A percentile compares a stretch with the other conserved stretches of the same genome.
Evolutionary conservation across 2,797 vertebrate genomes (phyloP).

Genomic region (Catamblyrhynchus diadema): DNA sequence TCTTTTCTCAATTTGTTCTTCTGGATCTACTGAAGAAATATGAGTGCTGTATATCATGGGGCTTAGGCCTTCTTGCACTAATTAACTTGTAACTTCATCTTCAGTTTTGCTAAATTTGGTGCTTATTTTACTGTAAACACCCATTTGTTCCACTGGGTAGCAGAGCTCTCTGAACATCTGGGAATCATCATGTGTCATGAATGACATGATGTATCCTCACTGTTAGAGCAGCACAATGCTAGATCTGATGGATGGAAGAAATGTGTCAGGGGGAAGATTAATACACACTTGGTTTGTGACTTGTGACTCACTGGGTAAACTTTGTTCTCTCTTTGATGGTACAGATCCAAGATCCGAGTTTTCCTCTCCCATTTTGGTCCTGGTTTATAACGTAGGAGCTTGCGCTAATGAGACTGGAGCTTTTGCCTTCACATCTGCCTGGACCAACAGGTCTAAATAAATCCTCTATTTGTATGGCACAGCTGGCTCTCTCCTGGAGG

Average conservation of each 20-base stretch:
- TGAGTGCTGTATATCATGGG: not conserved
- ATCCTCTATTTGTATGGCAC: not conserved
- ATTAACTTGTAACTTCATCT: constrained; percentile 67
- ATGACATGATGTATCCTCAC: constrained; percentile 71
- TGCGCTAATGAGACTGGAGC: not conserved
- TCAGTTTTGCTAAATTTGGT: constrained; percentile 67
- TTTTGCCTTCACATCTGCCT: not conserved
- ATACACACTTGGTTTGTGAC: constrained; percentile 58
- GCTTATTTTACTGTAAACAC: constrained; percentile 62
- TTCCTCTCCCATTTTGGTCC: constrained; percentile 50
- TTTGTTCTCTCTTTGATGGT: constrained; percentile 46
- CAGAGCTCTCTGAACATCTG: constrained; percentile 69
- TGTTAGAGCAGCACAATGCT: constrained; percentile 70
- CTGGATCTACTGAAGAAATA: constrained; percentile 44
- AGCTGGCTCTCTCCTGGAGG: not conserved
- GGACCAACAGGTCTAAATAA: not conserved
- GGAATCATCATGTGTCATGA: constrained; percentile 70
- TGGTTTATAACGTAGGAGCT: constrained; percentile 1
- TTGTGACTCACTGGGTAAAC: constrained; percentile 62
- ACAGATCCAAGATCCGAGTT: constrained; percentile 29
- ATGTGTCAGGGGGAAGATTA: constrained; percentile 57
- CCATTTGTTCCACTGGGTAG: constrained; percentile 68
- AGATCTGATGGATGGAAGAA: constrained; percentile 69
- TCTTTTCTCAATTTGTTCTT: constrained; percentile 39
- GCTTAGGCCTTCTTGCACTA: constrained; percentile 42